Conservation (phyloP, 2,797 vertebrate species). For the Loriculus beryllinus region DNA sequence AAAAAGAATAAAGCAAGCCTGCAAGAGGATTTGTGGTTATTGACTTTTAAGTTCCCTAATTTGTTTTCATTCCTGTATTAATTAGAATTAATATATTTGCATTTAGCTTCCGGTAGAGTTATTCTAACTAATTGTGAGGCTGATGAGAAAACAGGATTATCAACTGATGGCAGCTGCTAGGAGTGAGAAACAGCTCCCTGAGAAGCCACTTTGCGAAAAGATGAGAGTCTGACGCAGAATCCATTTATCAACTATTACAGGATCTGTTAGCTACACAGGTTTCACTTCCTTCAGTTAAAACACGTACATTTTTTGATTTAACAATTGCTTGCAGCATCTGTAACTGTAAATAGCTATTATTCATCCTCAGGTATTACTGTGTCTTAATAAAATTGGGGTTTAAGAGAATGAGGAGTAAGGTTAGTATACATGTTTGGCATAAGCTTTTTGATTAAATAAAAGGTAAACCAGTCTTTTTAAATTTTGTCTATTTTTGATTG, state of each 20-base stretch:
- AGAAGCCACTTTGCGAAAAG: not conserved
- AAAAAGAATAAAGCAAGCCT: not conserved
- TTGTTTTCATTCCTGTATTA: conserved; percentile 50
- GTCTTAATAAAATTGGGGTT: not conserved
- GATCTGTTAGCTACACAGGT: not conserved
- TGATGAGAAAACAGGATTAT: conserved; percentile 22
- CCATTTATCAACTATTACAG: not conserved
- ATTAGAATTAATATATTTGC: conserved; percentile 47
- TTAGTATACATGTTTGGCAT: not conserved
- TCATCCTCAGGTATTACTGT: not conserved
- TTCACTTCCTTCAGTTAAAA: not conserved
- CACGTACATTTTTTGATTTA: not conserved
- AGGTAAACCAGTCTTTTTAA: not conserved
- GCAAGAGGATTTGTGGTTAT: not conserved
- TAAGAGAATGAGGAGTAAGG: not conserved
- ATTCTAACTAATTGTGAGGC: conserved; percentile 25
- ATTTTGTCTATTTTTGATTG: not conserved
- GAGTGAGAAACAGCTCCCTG: not conserved
- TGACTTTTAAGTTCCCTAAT: conserved; percentile 16
- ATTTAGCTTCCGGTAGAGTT: conserved; percentile 8
- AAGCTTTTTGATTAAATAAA: not conserved
- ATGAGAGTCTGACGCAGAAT: not conserved
- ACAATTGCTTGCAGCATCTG: not conserved
- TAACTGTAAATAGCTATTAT: not conserved
- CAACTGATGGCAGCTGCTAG: not conserved